Evolutionary conservation across 2,797 vertebrate species (phyloP), one percentile per base, ranked within the genome.

Genomic region (Garrulus glandarius): DNA sequence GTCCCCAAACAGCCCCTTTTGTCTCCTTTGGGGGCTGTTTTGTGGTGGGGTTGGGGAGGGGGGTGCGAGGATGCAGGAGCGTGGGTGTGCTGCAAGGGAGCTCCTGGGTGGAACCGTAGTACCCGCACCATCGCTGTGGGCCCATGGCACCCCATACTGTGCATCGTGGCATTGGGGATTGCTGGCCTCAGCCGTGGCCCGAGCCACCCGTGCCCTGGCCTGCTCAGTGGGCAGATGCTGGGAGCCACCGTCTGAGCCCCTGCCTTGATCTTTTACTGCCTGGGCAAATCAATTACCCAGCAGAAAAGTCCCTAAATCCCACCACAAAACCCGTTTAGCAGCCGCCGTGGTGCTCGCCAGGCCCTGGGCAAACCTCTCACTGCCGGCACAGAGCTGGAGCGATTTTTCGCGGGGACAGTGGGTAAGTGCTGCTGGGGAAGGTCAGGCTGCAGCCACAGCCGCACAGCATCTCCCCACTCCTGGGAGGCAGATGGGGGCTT

Each of bases 1-100:
- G 96, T 95, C 96, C 94, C 97, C 96, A 97, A 97, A 97, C 97
- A 97, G 96, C 85, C 76, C 95, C 96, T 97, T 97, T 97, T 97
- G 97, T 97, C 93, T 94, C 95, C 92, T 94, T 92, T 95, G 89
- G 95, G 96, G 95, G 93, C 93, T 96, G 94, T 96, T 97, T 95
- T 96, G 97, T 95, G 95, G 95, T 97, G 97, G 89, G 82, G 76
- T 85, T 91, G 81, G 67, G 81, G 84, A 81, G 92, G 91, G 92
- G 95, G 90, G 49, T 91, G 89, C 82, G 50, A 92, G 84, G 88
- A 97, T 87, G 95, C 39, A 10, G 47, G 55, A 78, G 47, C 85
- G 92, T 36, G 87, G 95, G 93, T 26, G 55, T 30, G 68, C 56
- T 83, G 68, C 94, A 93, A 93, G 91, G 74, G 97, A 93, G 91